Percentiles rank a stretch among this genome's conserved stretches.
Evolutionary conservation across 2,797 vertebrate genomes (phyloP).

Genomic region (Loriculus beryllinus): DNA sequence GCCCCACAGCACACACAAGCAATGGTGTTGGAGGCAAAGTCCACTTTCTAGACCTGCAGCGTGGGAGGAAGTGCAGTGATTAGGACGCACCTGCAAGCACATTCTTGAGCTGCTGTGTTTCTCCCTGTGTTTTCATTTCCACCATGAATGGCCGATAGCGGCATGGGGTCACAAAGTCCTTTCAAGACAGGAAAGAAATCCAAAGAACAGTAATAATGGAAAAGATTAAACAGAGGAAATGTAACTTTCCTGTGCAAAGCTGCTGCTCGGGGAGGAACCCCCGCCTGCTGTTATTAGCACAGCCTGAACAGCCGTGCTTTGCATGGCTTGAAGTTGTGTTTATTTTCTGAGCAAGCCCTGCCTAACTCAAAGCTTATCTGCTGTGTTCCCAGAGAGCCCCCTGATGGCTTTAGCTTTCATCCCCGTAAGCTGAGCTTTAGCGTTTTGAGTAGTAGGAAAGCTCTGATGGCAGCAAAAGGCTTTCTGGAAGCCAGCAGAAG

Average conservation of each 20-base stretch:
- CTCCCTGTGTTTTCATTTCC: constrained; percentile 20
- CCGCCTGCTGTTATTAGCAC: neutral
- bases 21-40: neutral
- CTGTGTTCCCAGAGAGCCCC: constrained; percentile 16
- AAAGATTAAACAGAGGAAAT: constrained; percentile 34
- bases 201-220: constrained; percentile 33
- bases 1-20: neutral
- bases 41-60: neutral
- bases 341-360: constrained; percentile 16
- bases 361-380: neutral
- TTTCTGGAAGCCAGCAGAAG: neutral
- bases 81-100: constrained; percentile 19
- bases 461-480: neutral
- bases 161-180: neutral
- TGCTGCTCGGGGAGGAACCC: neutral
- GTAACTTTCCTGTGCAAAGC: constrained; percentile 2
- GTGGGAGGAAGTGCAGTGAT: constrained; percentile 21
- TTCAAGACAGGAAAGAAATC: neutral
- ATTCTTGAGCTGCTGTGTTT: neutral
- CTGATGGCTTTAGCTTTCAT: constrained; percentile 35
- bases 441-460: neutral
- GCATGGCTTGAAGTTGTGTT: neutral
- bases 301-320: neutral
- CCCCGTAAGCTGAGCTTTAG: neutral
- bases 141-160: neutral